Percentiles rank a stretch among this genome's conserved stretches.
These are phyloP conservation scores for Rhinophrynus dorsalis DNA, from an alignment of 2,797 vertebrate genomes.

Conservation along the genomic window DNA sequence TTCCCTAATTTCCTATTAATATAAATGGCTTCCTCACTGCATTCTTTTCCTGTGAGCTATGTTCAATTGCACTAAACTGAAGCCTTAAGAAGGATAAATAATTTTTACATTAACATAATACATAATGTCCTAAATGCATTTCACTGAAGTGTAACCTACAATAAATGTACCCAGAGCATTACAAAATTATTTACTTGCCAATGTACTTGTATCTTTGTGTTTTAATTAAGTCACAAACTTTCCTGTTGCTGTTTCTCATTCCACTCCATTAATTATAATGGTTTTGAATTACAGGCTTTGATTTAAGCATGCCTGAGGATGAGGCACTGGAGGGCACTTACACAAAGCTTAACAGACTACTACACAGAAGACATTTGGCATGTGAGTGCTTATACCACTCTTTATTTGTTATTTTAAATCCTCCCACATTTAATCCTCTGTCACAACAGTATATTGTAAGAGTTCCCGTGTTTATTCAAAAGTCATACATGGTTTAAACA, in stretches of 20 bases:
- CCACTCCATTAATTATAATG: constrained; percentile 49
- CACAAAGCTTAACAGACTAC: constrained; percentile 27
- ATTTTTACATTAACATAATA: constrained; percentile 34
- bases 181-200: constrained; percentile 43
- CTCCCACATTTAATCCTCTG: constrained; percentile 38
- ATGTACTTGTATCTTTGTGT: constrained; percentile 39
- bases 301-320: constrained; percentile 43
- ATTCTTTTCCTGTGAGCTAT: neutral
- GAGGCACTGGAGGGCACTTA: constrained; percentile 44
- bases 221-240: constrained; percentile 47
- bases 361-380: constrained; percentile 39
- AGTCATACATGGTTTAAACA: neutral
- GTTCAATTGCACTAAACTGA: constrained; percentile 11
- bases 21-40: too few species aligned
- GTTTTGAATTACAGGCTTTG: constrained; percentile 44
- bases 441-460: constrained; percentile 30
- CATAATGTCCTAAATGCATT: constrained; percentile 33
- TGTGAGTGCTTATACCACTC: constrained; percentile 24
- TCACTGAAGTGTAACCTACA: constrained; percentile 37
- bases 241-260: constrained; percentile 46
- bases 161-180: constrained; percentile 30
- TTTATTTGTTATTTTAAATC: constrained; percentile 41
- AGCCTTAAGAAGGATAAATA: constrained; percentile 21
- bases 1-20: too few species aligned
- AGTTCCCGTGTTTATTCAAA: neutral